A percentile compares a stretch with the other conserved stretches of the same genome.
Evolutionary conservation across 2,797 vertebrate species (phyloP).

Genomic region (Urocyon cinereoargenteus): DNA sequence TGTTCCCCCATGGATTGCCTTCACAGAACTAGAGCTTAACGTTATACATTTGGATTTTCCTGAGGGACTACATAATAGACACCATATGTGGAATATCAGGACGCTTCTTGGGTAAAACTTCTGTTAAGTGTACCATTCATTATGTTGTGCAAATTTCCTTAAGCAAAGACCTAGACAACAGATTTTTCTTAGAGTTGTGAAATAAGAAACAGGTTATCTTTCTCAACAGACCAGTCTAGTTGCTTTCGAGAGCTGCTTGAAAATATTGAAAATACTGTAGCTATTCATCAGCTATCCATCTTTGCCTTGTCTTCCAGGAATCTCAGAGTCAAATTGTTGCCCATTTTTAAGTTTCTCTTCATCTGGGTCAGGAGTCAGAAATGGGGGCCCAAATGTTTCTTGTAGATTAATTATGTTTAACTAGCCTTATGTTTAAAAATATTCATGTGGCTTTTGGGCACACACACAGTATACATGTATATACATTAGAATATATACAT

Average conservation of each 20-base stretch:
- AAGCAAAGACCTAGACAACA: slow-evolving; percentile 47
- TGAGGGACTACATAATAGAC: slow-evolving; percentile 63
- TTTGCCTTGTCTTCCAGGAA: slow-evolving; percentile 39
- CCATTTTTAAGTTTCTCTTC: slow-evolving; percentile 34
- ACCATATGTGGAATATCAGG: slow-evolving; percentile 70
- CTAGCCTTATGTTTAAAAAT: neutral
- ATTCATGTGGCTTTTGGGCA: neutral
- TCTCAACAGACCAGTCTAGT: slow-evolving; percentile 21
- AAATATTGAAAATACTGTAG: neutral
- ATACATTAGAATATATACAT: neutral
- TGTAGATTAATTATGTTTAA: slow-evolving; percentile 3
- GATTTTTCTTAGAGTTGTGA: slow-evolving; percentile 41
- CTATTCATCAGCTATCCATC: neutral
- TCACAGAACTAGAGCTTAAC: slow-evolving; percentile 63
- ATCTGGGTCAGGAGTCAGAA: neutral
- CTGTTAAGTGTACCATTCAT: slow-evolving; percentile 51
- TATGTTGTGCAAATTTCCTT: slow-evolving; percentile 45
- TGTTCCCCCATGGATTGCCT: slow-evolving; percentile 32
- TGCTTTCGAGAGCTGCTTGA: slow-evolving; percentile 26
- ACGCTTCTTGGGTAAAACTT: slow-evolving; percentile 60
- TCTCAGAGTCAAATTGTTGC: neutral
- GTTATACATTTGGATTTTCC: slow-evolving; percentile 59
- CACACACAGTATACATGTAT: neutral
- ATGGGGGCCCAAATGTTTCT: neutral
- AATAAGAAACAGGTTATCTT: slow-evolving; percentile 62